Evolutionary conservation across 1,140 invertebrate species (phyloP).

Genomic region (Pogonus chalceus): DNA sequence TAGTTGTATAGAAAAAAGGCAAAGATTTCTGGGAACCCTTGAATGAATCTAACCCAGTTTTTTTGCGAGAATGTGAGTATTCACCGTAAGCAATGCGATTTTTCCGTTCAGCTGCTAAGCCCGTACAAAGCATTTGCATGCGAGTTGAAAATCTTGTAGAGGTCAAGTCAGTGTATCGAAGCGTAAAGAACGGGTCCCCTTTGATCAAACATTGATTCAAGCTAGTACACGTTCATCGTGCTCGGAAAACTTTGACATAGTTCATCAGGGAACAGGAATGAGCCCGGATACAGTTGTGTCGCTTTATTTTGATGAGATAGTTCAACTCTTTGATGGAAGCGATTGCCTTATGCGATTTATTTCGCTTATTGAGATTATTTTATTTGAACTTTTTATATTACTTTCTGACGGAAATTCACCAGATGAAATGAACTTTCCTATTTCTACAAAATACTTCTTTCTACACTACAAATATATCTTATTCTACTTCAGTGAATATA

Average conservation of each 20-base stretch:
- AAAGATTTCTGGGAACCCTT: neutral
- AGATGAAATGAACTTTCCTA: neutral
- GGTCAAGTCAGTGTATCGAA: neutral
- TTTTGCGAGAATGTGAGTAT: neutral
- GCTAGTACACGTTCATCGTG: neutral
- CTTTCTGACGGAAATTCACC: neutral
- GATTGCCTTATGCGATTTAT: too few relatives aligned
- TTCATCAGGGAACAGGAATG: neutral
- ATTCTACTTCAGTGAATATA: too few relatives aligned
- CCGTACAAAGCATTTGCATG: neutral
- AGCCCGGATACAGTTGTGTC: too few relatives aligned
- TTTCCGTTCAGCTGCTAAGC: neutral
- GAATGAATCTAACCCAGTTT: neutral
- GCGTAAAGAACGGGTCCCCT: neutral
- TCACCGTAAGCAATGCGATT: conserved; percentile 2
- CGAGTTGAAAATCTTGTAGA: conserved; percentile 6
- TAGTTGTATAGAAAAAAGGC: neutral
- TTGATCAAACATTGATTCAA: conserved; percentile 5
- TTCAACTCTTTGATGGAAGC: too few relatives aligned
- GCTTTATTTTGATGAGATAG: too few relatives aligned
- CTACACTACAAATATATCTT: too few relatives aligned
- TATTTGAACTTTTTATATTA: too few relatives aligned
- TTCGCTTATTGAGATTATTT: too few relatives aligned
- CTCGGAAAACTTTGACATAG: neutral
- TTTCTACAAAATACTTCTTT: too few relatives aligned